Conservation (phyloP, 2,113 vertebrate species). For the Sinocyclocheilus anophthalmus region DNA sequence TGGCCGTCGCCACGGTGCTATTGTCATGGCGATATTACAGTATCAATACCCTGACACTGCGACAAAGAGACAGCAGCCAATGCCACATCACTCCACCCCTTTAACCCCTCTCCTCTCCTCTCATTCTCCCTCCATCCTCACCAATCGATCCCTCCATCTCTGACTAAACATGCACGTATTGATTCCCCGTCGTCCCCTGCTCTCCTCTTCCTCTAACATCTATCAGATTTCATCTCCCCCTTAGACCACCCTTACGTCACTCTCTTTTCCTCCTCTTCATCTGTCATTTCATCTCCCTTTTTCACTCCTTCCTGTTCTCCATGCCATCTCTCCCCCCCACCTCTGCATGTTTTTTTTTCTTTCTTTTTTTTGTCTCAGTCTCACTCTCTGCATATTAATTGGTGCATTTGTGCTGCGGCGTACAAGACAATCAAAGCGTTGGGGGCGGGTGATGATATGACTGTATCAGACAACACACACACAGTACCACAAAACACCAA, state of each 20-base stretch:
- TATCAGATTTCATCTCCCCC: slow-evolving; percentile 70
- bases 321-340: slow-evolving; percentile 53
- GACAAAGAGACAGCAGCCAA: slow-evolving; percentile 80
- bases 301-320: slow-evolving; percentile 57
- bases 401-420: slow-evolving; percentile 81
- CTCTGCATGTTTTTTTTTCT: slow-evolving; percentile 62
- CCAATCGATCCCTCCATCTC: slow-evolving; percentile 60
- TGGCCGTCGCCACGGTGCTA: slow-evolving; percentile 75
- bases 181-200: slow-evolving; percentile 15
- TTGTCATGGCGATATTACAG: slow-evolving; percentile 78
- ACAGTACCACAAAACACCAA: slow-evolving; percentile 32
- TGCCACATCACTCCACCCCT: slow-evolving; percentile 78
- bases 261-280: slow-evolving; percentile 64
- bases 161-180: slow-evolving; percentile 48
- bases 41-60: slow-evolving; percentile 83
- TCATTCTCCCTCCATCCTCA: slow-evolving; percentile 37
- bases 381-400: slow-evolving; percentile 86
- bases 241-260: slow-evolving; percentile 63
- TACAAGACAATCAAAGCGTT: slow-evolving; percentile 82
- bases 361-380: slow-evolving; percentile 67
- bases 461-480: slow-evolving; percentile 71
- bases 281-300: slow-evolving; percentile 59
- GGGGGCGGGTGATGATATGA: slow-evolving; percentile 78
- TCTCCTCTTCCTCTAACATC: slow-evolving; percentile 56
- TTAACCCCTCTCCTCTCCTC: slow-evolving; percentile 64